phyloP scores from a whole-genome alignment of 2,797 vertebrate species.

The Spinus olivaceus region DNA sequence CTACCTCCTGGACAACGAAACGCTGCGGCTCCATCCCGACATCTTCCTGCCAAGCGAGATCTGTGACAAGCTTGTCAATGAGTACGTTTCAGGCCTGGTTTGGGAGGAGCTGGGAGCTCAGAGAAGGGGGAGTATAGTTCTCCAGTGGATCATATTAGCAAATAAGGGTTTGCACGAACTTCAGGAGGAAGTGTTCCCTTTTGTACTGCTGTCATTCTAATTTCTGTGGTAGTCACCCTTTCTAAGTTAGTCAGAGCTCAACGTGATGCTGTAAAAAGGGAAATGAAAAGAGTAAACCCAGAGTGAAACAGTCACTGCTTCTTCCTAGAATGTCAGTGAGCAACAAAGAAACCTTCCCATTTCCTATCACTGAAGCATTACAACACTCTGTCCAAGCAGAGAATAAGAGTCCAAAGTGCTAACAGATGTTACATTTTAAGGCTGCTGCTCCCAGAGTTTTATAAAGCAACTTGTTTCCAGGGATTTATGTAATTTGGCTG shows the following conservation, averaged over 20 bases:
- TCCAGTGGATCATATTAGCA: background rate
- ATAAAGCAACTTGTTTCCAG: background rate
- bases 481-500: background rate
- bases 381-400: background rate
- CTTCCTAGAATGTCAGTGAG: background rate
- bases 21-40: conserved; percentile 86
- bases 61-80: conserved; percentile 93
- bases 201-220: background rate
- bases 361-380: background rate
- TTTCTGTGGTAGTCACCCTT: background rate
- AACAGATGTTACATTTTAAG: background rate
- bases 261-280: background rate
- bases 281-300: background rate
- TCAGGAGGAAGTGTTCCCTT: background rate
- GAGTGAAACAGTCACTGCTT: background rate
- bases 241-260: background rate
- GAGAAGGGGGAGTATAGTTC: background rate
- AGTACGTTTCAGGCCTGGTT: conserved; percentile 73
- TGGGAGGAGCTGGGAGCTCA: background rate
- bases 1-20: conserved; percentile 87
- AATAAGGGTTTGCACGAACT: background rate
- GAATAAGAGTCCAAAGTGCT: background rate
- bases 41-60: conserved; percentile 98
- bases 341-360: background rate
- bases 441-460: background rate